Evolutionary conservation across 2,797 vertebrate species (phyloP), one percentile per base, ranked within the genome.

Genomic region (Sebastes miniatus): DNA sequence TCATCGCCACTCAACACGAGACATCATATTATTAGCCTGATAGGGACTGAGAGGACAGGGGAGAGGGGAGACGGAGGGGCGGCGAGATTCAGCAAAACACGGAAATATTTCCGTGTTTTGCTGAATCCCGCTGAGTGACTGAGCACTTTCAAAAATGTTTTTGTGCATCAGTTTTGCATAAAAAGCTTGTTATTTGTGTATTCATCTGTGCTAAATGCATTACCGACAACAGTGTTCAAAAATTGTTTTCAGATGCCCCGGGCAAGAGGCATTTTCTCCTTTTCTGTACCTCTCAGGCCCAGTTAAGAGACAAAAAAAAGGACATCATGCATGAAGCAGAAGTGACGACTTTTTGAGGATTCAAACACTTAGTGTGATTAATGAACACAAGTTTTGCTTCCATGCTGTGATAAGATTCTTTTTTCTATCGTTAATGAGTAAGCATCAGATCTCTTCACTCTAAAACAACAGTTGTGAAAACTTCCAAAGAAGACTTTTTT

Each of bases 131-230:
- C 18, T 50, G 77, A 84, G 76, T 80, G 81, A 84, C 72, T 83
- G 77, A 68, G 76, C 77, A 83, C 67, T 88, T 88, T 82, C 34
- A 69, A 80, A 72, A 83, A 83, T 61, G 77, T 62, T 67, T 73
- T 34, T 79, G 78, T 76, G 76, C 64, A 50, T 88, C 70, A 27
- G 57, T 84, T 90, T 89, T 81, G 82, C 84, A 90, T 89, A 86
- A 89, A 86, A 77, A 75, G 73, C 61, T 86, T 83, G 87, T 90
- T 77, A 88, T 89, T 89, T 91, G 89, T 86, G 87, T 85, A 86
- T 89, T 87, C 88, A 87, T 92, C 89, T 91, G 84, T 89, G 85
- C 69, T 86, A 83, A 92, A 85, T 79, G 56, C 70, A 85, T 87
- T 89, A 76, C 77, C 32, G 9, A 85, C 74, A 87, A 86, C 83